These are phyloP conservation scores for Melipona quadrifasciata DNA, from an alignment of 1,140 invertebrate species.

Conservation along the genomic window DNA sequence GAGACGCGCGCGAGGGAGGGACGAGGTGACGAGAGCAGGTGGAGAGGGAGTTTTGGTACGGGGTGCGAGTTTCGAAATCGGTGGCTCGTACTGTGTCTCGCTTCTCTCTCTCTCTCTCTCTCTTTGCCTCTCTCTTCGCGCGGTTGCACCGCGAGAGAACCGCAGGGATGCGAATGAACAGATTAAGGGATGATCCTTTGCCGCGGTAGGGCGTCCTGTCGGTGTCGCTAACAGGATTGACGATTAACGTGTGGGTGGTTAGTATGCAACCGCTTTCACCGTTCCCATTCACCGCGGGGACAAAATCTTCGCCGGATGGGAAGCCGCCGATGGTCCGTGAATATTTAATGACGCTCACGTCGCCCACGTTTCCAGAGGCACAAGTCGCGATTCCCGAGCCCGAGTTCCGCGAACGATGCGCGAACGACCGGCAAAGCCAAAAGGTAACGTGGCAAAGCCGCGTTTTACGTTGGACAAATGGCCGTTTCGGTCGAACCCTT, in stretches of 20 bases:
- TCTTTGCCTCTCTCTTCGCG: slow-evolving; percentile 10
- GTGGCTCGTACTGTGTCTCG: slow-evolving; percentile 40
- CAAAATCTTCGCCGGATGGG: slow-evolving; percentile 55
- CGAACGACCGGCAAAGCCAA: no score
- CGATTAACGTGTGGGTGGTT: slow-evolving; percentile 79
- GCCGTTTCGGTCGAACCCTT: no score
- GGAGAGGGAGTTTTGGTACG: slow-evolving; percentile 50
- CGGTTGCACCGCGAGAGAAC: slow-evolving; percentile 68
- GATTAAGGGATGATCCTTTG: slow-evolving; percentile 81
- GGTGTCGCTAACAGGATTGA: slow-evolving; percentile 79
- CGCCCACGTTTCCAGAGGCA: slow-evolving; percentile 9
- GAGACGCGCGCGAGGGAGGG: background rate
- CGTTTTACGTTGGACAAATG: no score
- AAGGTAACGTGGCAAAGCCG: no score
- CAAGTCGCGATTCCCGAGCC: background rate
- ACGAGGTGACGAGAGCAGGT: slow-evolving; percentile 12
- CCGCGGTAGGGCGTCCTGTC: slow-evolving; percentile 74
- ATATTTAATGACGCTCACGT: slow-evolving; percentile 52
- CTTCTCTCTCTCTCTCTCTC: slow-evolving; percentile 2
- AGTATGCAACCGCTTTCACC: slow-evolving; percentile 73
- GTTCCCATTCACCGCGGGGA: slow-evolving; percentile 57
- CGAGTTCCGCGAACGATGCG: no score
- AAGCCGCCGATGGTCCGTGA: slow-evolving; percentile 54
- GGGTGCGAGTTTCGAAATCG: slow-evolving; percentile 65
- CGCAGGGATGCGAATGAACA: slow-evolving; percentile 80